Conservation (phyloP, 2,888 invertebrate species). For the Eucriotettix oculatus region DNA sequence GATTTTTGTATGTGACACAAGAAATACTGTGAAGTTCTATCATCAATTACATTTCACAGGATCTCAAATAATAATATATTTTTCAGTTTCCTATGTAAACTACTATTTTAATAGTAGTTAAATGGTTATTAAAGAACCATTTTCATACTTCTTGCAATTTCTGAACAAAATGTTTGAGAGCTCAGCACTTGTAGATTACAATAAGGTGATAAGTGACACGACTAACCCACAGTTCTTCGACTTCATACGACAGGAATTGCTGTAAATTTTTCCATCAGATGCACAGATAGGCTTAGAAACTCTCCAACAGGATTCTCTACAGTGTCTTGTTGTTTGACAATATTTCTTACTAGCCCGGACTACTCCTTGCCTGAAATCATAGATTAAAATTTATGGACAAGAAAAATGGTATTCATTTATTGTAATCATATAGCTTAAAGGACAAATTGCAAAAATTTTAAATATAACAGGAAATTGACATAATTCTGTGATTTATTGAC, state of each 20-base stretch:
- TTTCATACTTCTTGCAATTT: no score
- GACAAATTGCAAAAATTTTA: background rate
- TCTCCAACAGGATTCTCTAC: constrained; percentile 80
- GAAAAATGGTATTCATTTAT: background rate
- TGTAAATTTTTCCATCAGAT: constrained; percentile 75
- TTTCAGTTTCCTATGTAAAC: no score
- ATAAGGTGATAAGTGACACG: background rate
- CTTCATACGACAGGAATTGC: constrained; percentile 82
- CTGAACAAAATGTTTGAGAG: no score
- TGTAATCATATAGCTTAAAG: background rate
- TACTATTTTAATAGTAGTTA: no score
- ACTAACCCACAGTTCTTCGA: constrained; percentile 77
- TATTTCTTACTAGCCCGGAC: constrained; percentile 78
- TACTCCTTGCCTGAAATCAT: constrained; percentile 53
- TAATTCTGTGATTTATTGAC: no score
- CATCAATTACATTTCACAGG: no score
- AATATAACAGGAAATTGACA: background rate
- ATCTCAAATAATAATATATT: no score
- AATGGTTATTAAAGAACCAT: no score
- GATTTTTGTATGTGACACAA: no score
- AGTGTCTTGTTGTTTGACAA: constrained; percentile 80
- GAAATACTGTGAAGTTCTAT: no score
- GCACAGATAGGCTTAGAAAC: constrained; percentile 79
- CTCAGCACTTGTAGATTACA: no score
- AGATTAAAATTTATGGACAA: background rate